Percentiles rank a stretch among this genome's conserved stretches.
phyloP scores from a whole-genome alignment of 2,113 vertebrate genomes.

The Philantomba maxwellii region DNA sequence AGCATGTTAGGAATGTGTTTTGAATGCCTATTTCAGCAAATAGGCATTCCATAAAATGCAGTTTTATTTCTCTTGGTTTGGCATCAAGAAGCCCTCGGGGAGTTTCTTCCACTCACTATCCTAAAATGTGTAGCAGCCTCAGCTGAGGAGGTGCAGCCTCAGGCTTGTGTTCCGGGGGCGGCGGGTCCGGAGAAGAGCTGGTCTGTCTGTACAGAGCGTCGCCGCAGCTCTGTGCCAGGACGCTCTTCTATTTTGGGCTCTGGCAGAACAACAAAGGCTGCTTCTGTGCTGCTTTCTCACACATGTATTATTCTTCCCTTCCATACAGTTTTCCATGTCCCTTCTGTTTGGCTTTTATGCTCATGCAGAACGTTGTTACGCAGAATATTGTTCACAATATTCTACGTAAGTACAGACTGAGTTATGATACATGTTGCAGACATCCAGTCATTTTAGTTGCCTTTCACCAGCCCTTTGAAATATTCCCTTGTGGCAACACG shows the following conservation, averaged over 20 bases:
- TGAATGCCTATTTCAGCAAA: neutral
- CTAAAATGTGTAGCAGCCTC: neutral
- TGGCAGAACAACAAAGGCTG: neutral
- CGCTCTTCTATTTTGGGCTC: constrained; percentile 12
- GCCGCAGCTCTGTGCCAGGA: neutral
- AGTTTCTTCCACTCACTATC: constrained; percentile 10
- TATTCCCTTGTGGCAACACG: neutral
- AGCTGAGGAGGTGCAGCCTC: neutral
- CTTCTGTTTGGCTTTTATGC: neutral
- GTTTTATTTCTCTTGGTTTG: constrained; percentile 10
- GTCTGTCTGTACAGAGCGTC: neutral
- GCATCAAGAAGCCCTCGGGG: neutral
- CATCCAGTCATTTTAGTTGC: neutral
- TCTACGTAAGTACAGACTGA: neutral
- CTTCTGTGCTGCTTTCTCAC: neutral
- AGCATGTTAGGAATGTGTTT: neutral
- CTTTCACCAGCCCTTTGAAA: neutral
- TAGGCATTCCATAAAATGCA: neutral
- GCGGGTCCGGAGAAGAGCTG: neutral
- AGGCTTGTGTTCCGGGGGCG: neutral
- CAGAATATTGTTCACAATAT: neutral
- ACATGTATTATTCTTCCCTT: neutral
- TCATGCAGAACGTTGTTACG: neutral
- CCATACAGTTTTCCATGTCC: neutral
- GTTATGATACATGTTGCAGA: neutral